A percentile compares a stretch with the other conserved stretches of the same genome.
phyloP scores from a whole-genome alignment of 2,113 vertebrate species.

The Carollia perspicillata region DNA sequence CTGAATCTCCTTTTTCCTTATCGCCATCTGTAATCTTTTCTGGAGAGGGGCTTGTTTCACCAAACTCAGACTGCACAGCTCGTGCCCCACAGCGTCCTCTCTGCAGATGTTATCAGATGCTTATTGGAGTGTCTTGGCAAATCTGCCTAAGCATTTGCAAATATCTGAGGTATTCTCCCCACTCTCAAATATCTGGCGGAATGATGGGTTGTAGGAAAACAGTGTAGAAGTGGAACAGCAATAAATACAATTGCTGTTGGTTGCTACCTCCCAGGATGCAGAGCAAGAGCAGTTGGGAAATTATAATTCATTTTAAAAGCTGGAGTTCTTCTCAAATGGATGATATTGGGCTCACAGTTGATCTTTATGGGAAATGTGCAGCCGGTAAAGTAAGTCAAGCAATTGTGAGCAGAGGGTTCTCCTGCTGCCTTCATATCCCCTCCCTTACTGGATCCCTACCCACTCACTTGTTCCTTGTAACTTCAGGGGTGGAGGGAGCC shows the following conservation, averaged over 20 bases:
- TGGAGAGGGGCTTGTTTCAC: background rate
- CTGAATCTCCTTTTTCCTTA: background rate
- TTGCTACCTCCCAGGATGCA: background rate
- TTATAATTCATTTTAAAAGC: slow-evolving; percentile 37
- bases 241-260: background rate
- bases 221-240: background rate
- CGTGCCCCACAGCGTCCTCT: background rate
- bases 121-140: background rate
- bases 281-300: background rate
- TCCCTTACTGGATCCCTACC: background rate
- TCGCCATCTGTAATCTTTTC: background rate
- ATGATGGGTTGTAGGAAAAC: background rate
- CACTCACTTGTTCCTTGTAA: background rate
- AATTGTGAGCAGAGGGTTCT: background rate
- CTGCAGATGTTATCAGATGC: slow-evolving; percentile 33
- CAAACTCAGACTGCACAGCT: background rate
- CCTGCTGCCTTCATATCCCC: background rate
- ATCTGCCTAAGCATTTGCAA: slow-evolving; percentile 42
- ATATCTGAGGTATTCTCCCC: slow-evolving; percentile 40
- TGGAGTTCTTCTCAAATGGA: background rate
- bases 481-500: background rate
- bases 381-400: background rate
- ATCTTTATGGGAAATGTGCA: background rate
- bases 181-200: slow-evolving; percentile 16
- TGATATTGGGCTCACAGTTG: background rate